Base-by-base conservation (phyloP, 2,113 vertebrate genomes). In the Nettapus auritus region DNA sequence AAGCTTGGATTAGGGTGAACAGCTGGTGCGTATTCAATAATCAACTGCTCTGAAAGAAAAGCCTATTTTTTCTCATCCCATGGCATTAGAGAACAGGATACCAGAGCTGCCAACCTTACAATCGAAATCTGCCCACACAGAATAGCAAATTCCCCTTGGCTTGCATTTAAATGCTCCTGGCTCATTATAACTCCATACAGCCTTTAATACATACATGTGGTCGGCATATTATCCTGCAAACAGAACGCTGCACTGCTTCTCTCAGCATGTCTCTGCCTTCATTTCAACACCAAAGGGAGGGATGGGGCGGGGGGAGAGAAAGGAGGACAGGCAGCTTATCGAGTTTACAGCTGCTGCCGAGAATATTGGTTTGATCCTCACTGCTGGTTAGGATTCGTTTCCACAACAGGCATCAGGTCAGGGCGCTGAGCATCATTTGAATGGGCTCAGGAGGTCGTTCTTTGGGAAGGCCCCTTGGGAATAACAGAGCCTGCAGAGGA, bases 51-150 rank as follows among this genome's bases (percentile, higher is more conserved):
- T 93, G 89, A 93, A 87, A 93, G 92, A 97, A 97, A 96, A 97
- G 91, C 92, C 93, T 89, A 90, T 93, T 87, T 83, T 94, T 91
- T 91, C 85, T 91, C 95, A 91, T 97, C 95, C 94, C 89, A 57
- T 94, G 96, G 97, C 92, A 97, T 97, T 93, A 96, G 95, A 96
- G 97, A 97, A 95, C 96, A 97, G 97, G 97, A 98, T 97, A 95
- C 90, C 53, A 93, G 95, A 96, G 97, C 97, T 98, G 97, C 97
- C 95, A 97, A 95, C 94, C 88, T 97, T 93, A 96, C 97, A 97
- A 96, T 91, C 96, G 95, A 97, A 97, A 95, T 95, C 97, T 97
- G 96, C 97, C 97, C 97, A 98, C 97, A 89, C 94, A 95, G 92
- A 97, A 90, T 90, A 96, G 95, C 96, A 97, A 92, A 96, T 95